Evolutionary conservation across 2,113 vertebrate genomes (phyloP), one percentile per base, ranked within the genome.

Genomic region (Callipepla californica): DNA sequence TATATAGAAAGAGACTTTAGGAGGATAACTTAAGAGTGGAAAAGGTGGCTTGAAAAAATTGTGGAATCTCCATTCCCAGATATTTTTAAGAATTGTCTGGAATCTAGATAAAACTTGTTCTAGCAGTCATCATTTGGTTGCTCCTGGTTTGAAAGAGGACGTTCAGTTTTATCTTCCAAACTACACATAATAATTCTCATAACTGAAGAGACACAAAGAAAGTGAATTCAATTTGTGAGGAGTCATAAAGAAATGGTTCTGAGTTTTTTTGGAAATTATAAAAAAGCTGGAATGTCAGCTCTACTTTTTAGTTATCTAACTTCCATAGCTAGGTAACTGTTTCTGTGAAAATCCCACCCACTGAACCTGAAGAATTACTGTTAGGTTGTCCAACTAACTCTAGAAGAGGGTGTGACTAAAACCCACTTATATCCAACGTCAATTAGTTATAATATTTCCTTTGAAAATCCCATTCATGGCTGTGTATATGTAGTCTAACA

Each of bases 331-430:
- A 16, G 26, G 51, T 53, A 53, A 53, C 26, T 53, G 4, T 63
- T 62, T 51, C 61, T 48, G 30, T 34, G 61, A 84, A 80, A 91
- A 81, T 81, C 78, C 78, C 66, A 53, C 47, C 59, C 59, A 68
- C 47, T 8, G 22, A 68, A 36, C 9, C 11, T 59, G 44, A 1
- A 34, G 38, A 81, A 62, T 84, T 59, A 50, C 1, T 10, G n/a
- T 45, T 38, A 84, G 26, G 61, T 87, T 89, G 89, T 90, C 79
- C 48, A 77, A 30, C 32, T 91, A 78, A 85, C 79, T 70, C 58
- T 48, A 67, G 79, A 20, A 93, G 45, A 87, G 4, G 25, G 36
- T 1, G 6, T 59, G 38, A 28, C 44, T 76, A 25, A 70, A 72
- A 26, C n/a, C 47, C 58, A 87, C 47, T 28, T 32, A 68, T 59